phyloP scores from a whole-genome alignment of 2,113 vertebrate species.

The Carollia perspicillata region DNA sequence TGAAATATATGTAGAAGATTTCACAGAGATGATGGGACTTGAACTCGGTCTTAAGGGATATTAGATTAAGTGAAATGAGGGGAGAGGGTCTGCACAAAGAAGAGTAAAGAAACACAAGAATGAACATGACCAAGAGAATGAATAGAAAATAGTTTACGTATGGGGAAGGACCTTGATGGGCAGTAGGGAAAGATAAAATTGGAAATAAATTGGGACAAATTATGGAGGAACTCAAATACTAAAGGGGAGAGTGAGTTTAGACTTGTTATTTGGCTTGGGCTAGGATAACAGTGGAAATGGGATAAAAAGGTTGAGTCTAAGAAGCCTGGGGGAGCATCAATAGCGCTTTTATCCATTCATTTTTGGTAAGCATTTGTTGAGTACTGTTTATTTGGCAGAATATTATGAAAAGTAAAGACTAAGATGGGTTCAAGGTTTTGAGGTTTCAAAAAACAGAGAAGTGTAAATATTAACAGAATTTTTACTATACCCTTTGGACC shows the following conservation, averaged over 20 bases:
- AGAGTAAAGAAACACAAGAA: constrained; percentile 1
- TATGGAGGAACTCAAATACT: constrained; percentile 12
- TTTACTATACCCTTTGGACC: background rate
- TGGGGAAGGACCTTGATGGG: background rate
- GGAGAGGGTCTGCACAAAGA: background rate
- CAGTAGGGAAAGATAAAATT: background rate
- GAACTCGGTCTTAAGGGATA: background rate
- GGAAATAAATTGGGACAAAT: background rate
- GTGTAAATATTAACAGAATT: background rate
- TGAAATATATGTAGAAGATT: background rate
- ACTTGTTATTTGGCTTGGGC: background rate
- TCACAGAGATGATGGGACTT: background rate
- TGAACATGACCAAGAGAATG: background rate
- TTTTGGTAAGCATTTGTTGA: background rate
- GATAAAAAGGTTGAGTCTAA: background rate
- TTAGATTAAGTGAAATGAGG: background rate
- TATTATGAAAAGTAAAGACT: background rate
- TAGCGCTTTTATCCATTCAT: background rate
- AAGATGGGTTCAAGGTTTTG: background rate
- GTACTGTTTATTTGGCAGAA: background rate
- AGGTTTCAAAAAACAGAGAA: background rate
- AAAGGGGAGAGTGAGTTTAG: background rate
- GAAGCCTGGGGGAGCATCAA: background rate
- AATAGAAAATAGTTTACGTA: background rate
- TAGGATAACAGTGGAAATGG: background rate